Conservation (phyloP, 1,140 invertebrate species). For the Octopus sinensis region DNA sequence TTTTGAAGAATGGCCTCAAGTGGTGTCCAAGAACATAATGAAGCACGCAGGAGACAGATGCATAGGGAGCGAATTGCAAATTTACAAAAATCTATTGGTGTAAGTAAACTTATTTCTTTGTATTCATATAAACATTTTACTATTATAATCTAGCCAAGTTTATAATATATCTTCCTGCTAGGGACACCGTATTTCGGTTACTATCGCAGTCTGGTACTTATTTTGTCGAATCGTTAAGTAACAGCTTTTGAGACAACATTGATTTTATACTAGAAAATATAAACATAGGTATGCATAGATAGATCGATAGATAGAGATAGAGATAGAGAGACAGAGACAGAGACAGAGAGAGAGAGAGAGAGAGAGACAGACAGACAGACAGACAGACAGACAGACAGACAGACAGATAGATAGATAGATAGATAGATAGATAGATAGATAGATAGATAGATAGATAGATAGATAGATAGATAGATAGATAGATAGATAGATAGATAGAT, state of each 20-base stretch:
- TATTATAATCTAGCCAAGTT: background rate
- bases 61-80: background rate
- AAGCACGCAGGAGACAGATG: background rate
- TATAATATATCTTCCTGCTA: background rate
- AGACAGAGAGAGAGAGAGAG: background rate
- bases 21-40: background rate
- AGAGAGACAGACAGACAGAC: background rate
- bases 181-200: background rate
- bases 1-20: background rate
- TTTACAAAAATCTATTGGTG: background rate
- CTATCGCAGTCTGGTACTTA: background rate
- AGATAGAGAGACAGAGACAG: background rate
- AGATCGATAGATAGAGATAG: background rate
- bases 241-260: background rate
- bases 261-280: background rate
- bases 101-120: background rate
- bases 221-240: background rate
- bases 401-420: background rate
- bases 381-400: background rate
- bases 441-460: background rate
- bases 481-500: background rate
- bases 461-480: background rate
- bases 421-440: background rate
- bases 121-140: background rate
- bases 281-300: background rate